A percentile compares a stretch with the other conserved stretches of the same genome.
These are phyloP conservation scores for Syngnathus scovelli DNA, from an alignment of 2,113 vertebrate species.

Conservation along the genomic window DNA sequence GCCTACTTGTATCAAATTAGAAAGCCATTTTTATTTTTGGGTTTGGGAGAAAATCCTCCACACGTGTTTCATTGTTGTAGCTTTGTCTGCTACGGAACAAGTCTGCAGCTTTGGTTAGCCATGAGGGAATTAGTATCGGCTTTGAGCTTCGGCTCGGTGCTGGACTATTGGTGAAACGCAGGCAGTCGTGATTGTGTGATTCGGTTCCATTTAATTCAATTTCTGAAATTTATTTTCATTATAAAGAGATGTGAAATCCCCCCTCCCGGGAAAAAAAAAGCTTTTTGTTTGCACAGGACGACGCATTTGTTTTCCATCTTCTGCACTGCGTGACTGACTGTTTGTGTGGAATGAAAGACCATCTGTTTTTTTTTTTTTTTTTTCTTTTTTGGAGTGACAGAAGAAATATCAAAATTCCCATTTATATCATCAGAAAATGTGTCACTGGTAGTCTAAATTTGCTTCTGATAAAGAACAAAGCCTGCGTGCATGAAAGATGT, in stretches of 20 bases:
- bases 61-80: conserved; percentile 3
- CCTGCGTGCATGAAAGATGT: background rate
- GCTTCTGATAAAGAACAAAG: background rate
- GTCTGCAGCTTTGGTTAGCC: conserved; percentile 14
- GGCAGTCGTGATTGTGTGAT: background rate
- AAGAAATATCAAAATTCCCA: background rate
- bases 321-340: background rate
- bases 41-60: background rate
- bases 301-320: conserved; percentile 5
- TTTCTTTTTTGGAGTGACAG: no score
- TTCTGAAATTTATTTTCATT: background rate
- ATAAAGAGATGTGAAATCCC: background rate
- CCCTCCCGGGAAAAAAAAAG: background rate
- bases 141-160: conserved; percentile 30
- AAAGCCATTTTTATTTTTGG: background rate
- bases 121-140: conserved; percentile 20
- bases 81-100: conserved; percentile 8
- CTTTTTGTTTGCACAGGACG: conserved; percentile 1
- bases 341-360: background rate
- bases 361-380: background rate
- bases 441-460: background rate
- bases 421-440: background rate
- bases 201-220: background rate
- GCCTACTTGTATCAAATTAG: background rate
- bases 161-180: conserved; percentile 19